phyloP scores from a whole-genome alignment of 2,797 vertebrate species.

The Nyctalus aviator region DNA sequence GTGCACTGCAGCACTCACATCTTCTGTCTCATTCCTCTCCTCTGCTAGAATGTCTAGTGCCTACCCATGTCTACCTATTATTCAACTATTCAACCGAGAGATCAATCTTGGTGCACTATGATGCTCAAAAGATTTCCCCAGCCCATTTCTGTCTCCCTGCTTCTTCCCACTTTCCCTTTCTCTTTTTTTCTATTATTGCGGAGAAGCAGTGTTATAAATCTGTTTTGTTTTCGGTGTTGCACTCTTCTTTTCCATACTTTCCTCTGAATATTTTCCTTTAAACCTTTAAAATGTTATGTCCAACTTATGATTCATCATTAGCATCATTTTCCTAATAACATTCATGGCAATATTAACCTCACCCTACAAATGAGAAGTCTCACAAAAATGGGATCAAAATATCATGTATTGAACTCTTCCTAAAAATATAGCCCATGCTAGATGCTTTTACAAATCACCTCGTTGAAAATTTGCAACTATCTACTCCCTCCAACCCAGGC shows the following conservation, averaged over 20 bases:
- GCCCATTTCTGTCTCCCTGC: rapidly evolving
- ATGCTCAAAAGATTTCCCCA: neutral
- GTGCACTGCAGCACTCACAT: neutral
- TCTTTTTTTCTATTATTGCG: neutral
- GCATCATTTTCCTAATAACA: neutral
- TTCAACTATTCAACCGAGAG: neutral
- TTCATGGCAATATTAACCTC: neutral
- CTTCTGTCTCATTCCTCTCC: neutral
- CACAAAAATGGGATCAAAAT: neutral
- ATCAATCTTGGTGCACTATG: neutral
- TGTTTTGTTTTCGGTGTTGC: neutral
- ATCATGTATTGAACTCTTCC: neutral
- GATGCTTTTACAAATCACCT: neutral
- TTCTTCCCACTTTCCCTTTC: neutral
- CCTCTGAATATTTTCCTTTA: neutral
- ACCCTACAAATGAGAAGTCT: neutral
- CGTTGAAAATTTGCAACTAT: neutral
- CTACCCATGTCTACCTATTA: neutral
- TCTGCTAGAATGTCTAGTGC: neutral
- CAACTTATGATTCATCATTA: neutral
- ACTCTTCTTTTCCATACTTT: neutral
- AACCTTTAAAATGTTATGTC: neutral
- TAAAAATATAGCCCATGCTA: neutral
- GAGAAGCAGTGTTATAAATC: neutral
- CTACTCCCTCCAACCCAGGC: neutral